Evolutionary conservation across 2,113 vertebrate genomes (phyloP).

Genomic region (Chloebia gouldiae): DNA sequence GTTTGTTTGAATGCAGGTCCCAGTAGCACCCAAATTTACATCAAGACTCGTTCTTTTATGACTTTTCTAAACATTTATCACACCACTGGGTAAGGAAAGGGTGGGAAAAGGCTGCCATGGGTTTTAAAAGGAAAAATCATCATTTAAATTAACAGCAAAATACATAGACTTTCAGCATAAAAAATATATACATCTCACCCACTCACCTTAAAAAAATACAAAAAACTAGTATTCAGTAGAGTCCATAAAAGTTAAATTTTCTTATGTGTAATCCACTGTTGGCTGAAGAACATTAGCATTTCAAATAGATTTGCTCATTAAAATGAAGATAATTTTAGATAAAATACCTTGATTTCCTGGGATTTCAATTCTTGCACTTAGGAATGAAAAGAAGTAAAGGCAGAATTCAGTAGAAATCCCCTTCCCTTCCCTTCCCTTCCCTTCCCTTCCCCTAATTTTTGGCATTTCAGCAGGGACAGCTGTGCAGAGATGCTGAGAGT

Average conservation of each 20-base stretch:
- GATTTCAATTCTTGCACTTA: neutral
- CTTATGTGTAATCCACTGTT: neutral
- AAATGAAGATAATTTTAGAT: neutral
- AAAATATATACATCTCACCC: neutral
- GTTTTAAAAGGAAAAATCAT: neutral
- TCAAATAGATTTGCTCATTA: neutral
- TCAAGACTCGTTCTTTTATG: rapidly evolving
- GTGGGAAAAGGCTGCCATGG: neutral
- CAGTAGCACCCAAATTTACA: neutral
- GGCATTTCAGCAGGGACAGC: neutral
- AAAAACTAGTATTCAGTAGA: neutral
- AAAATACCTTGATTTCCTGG: neutral
- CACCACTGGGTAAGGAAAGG: neutral
- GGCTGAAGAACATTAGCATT: neutral
- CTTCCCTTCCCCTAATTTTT: neutral
- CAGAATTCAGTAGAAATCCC: neutral
- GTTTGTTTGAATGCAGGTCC: neutral
- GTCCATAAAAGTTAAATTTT: neutral
- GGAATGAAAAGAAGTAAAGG: neutral
- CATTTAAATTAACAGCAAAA: neutral
- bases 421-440: neutral
- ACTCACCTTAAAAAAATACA: neutral
- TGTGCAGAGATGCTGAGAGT: neutral
- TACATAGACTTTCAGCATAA: neutral
- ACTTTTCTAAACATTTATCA: neutral